phyloP scores from a whole-genome alignment of 2,113 vertebrate species.

The Myrmecophaga tridactyla region DNA sequence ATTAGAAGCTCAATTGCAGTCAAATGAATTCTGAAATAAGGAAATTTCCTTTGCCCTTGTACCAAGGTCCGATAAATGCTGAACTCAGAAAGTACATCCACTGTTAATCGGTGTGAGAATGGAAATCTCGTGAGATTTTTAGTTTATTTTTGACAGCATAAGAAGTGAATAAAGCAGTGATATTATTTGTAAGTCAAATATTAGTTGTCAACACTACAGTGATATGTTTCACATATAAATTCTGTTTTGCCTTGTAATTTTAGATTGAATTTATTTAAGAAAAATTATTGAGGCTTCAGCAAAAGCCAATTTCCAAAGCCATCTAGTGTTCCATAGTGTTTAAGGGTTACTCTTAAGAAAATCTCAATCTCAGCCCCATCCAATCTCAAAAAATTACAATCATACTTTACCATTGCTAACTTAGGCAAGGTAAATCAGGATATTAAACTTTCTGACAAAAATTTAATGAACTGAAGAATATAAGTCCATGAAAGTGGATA shows the following conservation, averaged over 20 bases:
- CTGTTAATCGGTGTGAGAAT: neutral
- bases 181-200: neutral
- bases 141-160: no score
- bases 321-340: conserved; percentile 2
- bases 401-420: neutral
- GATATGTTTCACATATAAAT: neutral
- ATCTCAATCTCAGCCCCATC: neutral
- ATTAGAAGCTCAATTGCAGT: neutral
- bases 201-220: neutral
- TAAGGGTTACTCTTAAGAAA: conserved; percentile 26
- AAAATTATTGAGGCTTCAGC: neutral
- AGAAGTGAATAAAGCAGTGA: neutral
- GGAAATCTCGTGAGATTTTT: neutral
- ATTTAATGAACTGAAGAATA: neutral
- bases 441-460: conserved; percentile 29
- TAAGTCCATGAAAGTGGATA: neutral
- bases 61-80: neutral
- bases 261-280: conserved; percentile 26
- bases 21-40: neutral
- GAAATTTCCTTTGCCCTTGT: neutral
- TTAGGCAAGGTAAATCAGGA: neutral
- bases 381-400: neutral
- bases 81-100: neutral
- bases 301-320: conserved; percentile 9
- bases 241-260: neutral